phyloP scores from a whole-genome alignment of 2,113 vertebrate species.

The Pagrus major region DNA sequence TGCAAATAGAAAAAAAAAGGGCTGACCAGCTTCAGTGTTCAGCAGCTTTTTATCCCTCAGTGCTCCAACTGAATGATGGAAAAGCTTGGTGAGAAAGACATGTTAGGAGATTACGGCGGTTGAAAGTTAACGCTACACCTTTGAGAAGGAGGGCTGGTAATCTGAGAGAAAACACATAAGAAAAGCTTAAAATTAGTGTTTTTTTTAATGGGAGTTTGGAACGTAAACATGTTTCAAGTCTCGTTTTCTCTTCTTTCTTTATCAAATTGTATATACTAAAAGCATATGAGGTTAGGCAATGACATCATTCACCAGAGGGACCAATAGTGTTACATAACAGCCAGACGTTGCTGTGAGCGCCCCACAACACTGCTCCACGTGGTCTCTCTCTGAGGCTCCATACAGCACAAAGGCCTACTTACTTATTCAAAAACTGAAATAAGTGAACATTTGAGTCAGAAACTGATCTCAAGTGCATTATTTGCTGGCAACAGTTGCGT shows the following conservation, averaged over 20 bases:
- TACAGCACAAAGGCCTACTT: background rate
- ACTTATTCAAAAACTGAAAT: slow-evolving; percentile 7
- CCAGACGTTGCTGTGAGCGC: slow-evolving; percentile 53
- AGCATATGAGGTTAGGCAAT: slow-evolving; percentile 47
- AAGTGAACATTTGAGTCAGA: slow-evolving; percentile 1
- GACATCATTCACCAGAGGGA: slow-evolving; percentile 70
- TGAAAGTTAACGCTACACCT: background rate
- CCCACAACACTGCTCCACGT: slow-evolving; percentile 24
- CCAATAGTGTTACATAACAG: slow-evolving; percentile 65
- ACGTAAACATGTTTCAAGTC: background rate
- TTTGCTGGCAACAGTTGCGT: background rate
- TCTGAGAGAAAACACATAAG: background rate
- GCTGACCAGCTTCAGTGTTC: slow-evolving; percentile 20
- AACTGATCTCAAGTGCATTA: background rate
- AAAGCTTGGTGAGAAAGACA: background rate
- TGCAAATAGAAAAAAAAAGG: slow-evolving; percentile 31
- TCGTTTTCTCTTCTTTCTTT: slow-evolving; percentile 3
- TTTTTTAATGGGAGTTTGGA: background rate
- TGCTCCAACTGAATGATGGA: slow-evolving; percentile 36
- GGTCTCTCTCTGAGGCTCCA: slow-evolving; percentile 32
- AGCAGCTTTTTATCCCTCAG: slow-evolving; percentile 36
- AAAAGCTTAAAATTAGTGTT: background rate
- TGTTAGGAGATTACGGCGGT: background rate
- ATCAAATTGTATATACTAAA: slow-evolving; percentile 43
- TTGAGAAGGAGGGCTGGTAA: background rate